Base-by-base conservation (phyloP, 2,113 vertebrate genomes). In the Dissostichus mawsoni region DNA sequence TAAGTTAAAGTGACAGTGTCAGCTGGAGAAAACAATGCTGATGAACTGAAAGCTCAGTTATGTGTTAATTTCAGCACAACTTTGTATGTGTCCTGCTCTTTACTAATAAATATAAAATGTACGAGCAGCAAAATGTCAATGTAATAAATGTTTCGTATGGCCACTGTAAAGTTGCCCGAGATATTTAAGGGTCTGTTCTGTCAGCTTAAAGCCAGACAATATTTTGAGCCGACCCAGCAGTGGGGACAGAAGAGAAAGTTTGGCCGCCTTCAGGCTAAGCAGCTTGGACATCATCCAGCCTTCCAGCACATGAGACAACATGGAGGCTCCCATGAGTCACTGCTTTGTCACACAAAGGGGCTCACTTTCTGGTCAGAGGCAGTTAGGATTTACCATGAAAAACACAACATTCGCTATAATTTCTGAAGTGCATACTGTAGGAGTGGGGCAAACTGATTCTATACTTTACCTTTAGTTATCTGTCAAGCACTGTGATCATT, bases 241-340 rank as follows among this genome's bases (percentile, higher is more conserved):
- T 16, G 47, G 80, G 59, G 69, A 83, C 53, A 63, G 52, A 82
- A 51, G 88, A 76, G 65, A 77, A 88, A 81, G 77, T 89, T 84
- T 88, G 80, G 87, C 71, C 6, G 48, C 84, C 84, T 82, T 69
- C 75, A 57, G 81, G 87, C 74, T 83, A 86, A 92, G 84, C 80
- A 80, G 87, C 82, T 90, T 85, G 89, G 90, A 90, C 87, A 68
- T 83, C 64, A 76, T 89, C 89, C 90, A 90, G 70, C 45, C 88
- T 82, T 71, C 65, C 45, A 85, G 88, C 78, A 70, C 82, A 81
- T 55, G 75, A 84, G 77, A 82, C 81, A 86, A 73, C 87, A 84
- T 55, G 25, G 74, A 85, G 73, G 68, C 79, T 83, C 82, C 67
- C 70, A 17, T 81, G 86, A 90, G 85, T 90, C 88, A 86, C 82